These are phyloP conservation scores for Mimachlamys varia DNA, from an alignment of 2,888 invertebrate genomes.

Conservation along the genomic window DNA sequence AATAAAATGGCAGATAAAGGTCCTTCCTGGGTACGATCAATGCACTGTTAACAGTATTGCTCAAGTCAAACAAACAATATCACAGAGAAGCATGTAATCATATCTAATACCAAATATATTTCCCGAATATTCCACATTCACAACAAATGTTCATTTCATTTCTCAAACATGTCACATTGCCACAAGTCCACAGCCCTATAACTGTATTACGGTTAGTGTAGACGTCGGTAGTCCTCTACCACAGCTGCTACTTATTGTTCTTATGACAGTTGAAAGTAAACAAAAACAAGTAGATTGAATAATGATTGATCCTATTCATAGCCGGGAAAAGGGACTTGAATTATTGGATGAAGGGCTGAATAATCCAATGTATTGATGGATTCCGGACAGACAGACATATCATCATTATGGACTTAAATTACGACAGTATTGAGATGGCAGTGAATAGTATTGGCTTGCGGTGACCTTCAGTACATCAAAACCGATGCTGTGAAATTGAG, in stretches of 20 bases:
- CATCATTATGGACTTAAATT: constrained; percentile 23
- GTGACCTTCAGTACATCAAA: constrained; percentile 34
- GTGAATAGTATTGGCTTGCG: constrained; percentile 19
- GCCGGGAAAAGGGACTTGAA: background rate
- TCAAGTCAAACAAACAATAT: too few relatives aligned
- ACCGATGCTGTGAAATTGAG: constrained; percentile 36
- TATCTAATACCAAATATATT: background rate
- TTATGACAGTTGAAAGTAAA: constrained; percentile 9
- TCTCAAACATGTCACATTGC: background rate
- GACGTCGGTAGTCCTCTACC: background rate
- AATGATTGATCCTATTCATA: background rate
- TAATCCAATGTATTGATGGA: background rate
- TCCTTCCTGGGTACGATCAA: too few relatives aligned
- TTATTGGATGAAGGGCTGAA: constrained; percentile 4
- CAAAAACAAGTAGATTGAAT: background rate
- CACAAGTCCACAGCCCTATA: background rate
- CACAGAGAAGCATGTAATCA: background rate
- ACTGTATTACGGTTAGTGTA: too few relatives aligned
- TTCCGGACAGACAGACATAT: constrained; percentile 25
- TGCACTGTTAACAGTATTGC: too few relatives aligned
- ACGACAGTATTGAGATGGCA: background rate
- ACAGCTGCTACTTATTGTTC: background rate
- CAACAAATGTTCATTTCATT: background rate
- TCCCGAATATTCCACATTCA: background rate
- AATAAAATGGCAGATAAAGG: too few relatives aligned